These are phyloP conservation scores for Pontoporia blainvillei DNA, from an alignment of 2,113 vertebrate genomes.

Conservation along the genomic window DNA sequence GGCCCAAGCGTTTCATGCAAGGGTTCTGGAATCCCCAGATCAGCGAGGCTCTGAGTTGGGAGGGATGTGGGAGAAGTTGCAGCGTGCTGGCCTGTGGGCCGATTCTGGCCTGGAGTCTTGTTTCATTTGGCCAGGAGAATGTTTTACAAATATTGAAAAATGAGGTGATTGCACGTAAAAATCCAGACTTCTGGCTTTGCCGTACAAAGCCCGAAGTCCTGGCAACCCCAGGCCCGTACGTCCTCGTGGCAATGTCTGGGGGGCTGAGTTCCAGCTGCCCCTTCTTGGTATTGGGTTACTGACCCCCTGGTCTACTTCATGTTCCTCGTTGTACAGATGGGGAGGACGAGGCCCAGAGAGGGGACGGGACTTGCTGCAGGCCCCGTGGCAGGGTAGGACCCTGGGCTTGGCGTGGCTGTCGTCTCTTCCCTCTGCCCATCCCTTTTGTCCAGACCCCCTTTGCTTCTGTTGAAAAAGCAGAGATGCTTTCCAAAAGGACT, in stretches of 20 bases:
- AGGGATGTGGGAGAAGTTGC: fast-evolving
- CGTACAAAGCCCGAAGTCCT: not conserved
- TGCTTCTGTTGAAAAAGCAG: not conserved
- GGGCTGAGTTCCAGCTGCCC: not conserved
- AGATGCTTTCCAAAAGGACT: not conserved
- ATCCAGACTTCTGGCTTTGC: not conserved
- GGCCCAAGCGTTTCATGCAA: fast-evolving
- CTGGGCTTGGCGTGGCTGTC: not conserved
- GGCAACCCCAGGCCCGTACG: fast-evolving
- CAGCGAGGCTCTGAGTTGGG: fast-evolving
- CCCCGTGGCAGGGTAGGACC: fast-evolving
- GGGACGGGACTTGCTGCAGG: not conserved
- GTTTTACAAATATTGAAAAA: conserved; percentile 5
- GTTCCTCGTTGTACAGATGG: not conserved
- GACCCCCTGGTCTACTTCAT: not conserved
- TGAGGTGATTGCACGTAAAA: not conserved
- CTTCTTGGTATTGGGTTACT: too few species aligned
- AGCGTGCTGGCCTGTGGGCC: not conserved
- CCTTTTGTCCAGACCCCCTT: not conserved
- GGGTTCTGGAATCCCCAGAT: fast-evolving
- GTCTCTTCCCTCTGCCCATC: too few species aligned
- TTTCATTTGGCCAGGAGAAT: not conserved
- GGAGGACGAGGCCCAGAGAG: not conserved
- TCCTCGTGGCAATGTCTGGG: fast-evolving
- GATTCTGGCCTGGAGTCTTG: not conserved